These are phyloP conservation scores for Limosa lapponica DNA, from an alignment of 2,797 vertebrate species.

Conservation along the genomic window DNA sequence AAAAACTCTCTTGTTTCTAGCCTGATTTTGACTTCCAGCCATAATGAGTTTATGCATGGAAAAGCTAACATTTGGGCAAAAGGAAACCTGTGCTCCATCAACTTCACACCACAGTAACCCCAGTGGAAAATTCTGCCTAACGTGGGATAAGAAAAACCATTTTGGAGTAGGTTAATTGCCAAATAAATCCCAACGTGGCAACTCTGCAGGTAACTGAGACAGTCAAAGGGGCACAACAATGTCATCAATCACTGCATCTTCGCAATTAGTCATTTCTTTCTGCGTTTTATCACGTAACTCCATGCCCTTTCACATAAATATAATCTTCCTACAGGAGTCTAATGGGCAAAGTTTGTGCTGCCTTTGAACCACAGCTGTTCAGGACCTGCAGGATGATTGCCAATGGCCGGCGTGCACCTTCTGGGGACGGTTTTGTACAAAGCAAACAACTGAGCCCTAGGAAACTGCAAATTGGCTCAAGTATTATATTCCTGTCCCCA, in stretches of 20 bases:
- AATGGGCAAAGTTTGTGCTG: not conserved
- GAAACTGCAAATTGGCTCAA: not conserved
- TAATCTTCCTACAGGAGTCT: not conserved
- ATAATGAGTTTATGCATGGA: conserved; percentile 46
- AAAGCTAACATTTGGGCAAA: conserved; percentile 45
- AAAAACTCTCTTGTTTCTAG: not conserved
- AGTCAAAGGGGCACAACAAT: not conserved
- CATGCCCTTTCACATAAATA: not conserved
- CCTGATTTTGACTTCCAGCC: not conserved
- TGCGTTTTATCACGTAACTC: not conserved
- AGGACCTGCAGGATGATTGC: not conserved
- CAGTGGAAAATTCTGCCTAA: not conserved
- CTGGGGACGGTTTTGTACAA: not conserved
- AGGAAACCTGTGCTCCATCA: conserved; percentile 40
- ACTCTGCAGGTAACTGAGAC: conserved; percentile 1
- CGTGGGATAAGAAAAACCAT: not conserved
- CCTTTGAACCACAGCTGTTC: not conserved
- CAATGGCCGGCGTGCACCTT: rapidly evolving
- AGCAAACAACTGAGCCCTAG: not conserved
- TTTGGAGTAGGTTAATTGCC: conserved; percentile 42
- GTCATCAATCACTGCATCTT: conserved; percentile 29
- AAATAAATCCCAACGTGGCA: conserved; percentile 13
- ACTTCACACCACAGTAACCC: conserved; percentile 38
- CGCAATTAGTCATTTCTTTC: conserved; percentile 36
- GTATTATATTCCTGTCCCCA: not conserved